Percentiles rank a stretch among this genome's conserved stretches.
phyloP scores from a whole-genome alignment of 2,797 vertebrate species.

The Phyllotis vaccarum region DNA sequence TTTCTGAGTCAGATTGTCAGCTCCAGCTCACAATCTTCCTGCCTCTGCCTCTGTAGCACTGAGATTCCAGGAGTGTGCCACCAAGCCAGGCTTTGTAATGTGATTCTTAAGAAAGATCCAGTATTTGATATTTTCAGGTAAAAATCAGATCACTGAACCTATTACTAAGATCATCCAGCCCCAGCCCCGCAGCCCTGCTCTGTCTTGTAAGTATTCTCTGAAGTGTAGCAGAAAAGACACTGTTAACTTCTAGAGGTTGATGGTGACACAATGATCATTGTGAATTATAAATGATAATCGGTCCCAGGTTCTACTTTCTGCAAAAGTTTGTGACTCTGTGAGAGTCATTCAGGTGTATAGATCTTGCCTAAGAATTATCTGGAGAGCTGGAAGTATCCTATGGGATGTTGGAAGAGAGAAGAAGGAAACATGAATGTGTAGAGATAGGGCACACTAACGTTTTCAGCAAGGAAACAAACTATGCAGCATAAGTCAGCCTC shows the following conservation, averaged over 20 bases:
- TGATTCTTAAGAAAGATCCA: not conserved
- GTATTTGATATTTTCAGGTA: conserved; percentile 27
- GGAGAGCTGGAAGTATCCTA: not conserved
- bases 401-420: not conserved
- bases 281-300: not conserved
- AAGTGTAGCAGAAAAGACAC: not conserved
- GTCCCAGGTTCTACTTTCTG: not conserved
- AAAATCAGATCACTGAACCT: conserved; percentile 15
- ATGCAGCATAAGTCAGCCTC: not conserved
- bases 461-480: not conserved
- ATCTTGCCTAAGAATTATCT: not conserved
- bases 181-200: not conserved
- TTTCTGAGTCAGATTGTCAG: not conserved
- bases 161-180: conserved; percentile 20
- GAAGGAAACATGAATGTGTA: not conserved
- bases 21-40: not conserved
- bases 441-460: not conserved
- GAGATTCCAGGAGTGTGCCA: not conserved
- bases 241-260: not conserved
- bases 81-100: not conserved
- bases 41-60: not conserved
- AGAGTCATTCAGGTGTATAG: not conserved
- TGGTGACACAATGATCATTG: not conserved
- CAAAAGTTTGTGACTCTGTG: not conserved
- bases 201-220: not conserved